phyloP scores from a whole-genome alignment of 37 sponge, comb jelly and placozoan genomes.

The Amphimedon queenslandica region DNA sequence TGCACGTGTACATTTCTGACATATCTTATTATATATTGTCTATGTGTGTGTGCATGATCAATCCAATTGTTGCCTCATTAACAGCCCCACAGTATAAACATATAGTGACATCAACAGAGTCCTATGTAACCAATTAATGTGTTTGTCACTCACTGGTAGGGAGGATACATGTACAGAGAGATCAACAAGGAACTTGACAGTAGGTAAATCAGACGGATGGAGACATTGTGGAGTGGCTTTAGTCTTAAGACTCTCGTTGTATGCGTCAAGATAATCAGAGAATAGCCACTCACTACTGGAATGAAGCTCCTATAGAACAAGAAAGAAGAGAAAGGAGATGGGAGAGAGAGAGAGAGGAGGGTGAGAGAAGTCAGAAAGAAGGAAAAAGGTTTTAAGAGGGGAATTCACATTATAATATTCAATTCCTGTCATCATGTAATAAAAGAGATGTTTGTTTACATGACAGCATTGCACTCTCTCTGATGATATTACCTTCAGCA shows the following conservation, averaged over 20 bases:
- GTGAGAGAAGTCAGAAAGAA: too few species aligned
- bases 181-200: constrained; percentile 33
- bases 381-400: too few species aligned
- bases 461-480: too few species aligned
- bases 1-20: neutral
- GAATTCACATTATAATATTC: too few species aligned
- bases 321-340: neutral
- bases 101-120: too few species aligned
- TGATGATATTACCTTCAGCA: constrained; percentile 47
- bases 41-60: neutral
- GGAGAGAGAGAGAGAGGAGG: too few species aligned
- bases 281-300: constrained; percentile 4
- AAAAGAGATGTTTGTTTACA: too few species aligned
- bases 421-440: too few species aligned
- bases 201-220: constrained; percentile 49
- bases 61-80: too few species aligned
- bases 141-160: constrained; percentile 38
- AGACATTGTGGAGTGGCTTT: constrained; percentile 42
- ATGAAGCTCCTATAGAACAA: neutral
- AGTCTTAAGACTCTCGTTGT: neutral
- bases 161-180: constrained; percentile 37
- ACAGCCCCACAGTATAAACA: too few species aligned
- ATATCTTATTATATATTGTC: too few species aligned
- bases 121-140: too few species aligned
- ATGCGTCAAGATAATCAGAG: constrained; percentile 9